These are phyloP conservation scores for Elaphurus davidianus DNA, from an alignment of 2,113 vertebrate species.

Conservation along the genomic window DNA sequence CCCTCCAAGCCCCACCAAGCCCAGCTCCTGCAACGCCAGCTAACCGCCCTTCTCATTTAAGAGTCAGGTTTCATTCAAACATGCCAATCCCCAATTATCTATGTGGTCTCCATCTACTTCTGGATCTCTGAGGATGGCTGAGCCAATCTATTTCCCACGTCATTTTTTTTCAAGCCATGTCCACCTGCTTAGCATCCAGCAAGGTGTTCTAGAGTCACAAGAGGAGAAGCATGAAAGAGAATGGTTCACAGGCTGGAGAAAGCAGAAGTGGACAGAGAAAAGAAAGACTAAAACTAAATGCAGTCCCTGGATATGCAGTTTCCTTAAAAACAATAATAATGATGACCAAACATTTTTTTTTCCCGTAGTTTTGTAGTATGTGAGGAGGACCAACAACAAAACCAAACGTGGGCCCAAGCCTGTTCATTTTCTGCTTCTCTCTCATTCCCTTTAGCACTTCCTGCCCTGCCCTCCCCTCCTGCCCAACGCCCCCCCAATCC, in stretches of 20 bases:
- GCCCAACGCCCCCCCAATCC: not conserved
- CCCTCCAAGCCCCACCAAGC: not conserved
- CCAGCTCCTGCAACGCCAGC: not conserved
- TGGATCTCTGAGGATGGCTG: not conserved
- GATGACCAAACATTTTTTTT: not conserved
- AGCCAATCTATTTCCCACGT: not conserved
- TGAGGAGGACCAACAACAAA: not conserved
- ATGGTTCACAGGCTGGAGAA: not conserved
- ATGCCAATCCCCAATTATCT: constrained; percentile 63
- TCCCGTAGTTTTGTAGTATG: not conserved
- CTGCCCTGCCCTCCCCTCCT: not conserved
- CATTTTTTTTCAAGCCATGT: not conserved
- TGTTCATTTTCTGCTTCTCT: not conserved
- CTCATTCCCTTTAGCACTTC: not conserved
- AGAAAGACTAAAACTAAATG: not conserved
- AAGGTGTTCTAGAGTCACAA: not conserved
- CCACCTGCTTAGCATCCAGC: not conserved
- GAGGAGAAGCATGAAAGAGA: not conserved
- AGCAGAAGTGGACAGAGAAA: not conserved
- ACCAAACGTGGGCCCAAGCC: not conserved
- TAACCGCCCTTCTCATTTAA: constrained; percentile 66
- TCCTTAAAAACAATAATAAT: not conserved
- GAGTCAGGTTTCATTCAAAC: constrained; percentile 55
- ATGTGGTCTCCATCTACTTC: constrained; percentile 46
- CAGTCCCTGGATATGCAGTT: not conserved